Conservation (phyloP, 2,797 vertebrate species). For the Micrastur ruficollis region DNA sequence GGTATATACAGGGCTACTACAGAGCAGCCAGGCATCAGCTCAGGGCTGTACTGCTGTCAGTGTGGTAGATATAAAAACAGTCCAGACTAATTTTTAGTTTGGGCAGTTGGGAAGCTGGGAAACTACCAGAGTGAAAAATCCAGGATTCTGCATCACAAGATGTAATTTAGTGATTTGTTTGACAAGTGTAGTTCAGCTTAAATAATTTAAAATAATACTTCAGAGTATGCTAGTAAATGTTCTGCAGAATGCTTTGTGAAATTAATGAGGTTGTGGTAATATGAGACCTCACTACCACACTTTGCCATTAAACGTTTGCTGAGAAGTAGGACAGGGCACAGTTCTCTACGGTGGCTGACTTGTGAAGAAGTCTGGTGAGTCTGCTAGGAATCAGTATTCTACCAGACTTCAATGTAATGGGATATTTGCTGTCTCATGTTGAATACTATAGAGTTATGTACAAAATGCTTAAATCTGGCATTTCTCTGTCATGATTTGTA, state of each 20-base stretch:
- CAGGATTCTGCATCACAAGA: background rate
- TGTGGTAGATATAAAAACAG: background rate
- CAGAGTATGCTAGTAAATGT: slow-evolving; percentile 42
- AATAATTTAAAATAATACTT: slow-evolving; percentile 64
- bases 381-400: background rate
- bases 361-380: background rate
- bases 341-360: background rate
- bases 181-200: slow-evolving; percentile 57
- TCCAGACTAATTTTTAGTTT: background rate
- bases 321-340: slow-evolving; percentile 12
- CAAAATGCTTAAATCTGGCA: background rate
- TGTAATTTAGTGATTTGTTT: slow-evolving; percentile 50
- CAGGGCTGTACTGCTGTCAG: background rate
- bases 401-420: background rate
- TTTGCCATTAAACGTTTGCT: slow-evolving; percentile 51
- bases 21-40: background rate
- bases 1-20: background rate
- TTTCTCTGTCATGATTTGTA: background rate
- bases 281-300: slow-evolving; percentile 20
- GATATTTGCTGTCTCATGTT: background rate
- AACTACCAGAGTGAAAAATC: background rate
- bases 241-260: slow-evolving; percentile 45
- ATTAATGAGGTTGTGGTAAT: slow-evolving; percentile 49
- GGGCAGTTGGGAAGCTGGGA: background rate
- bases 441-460: background rate